Conservation (phyloP, 2,888 invertebrate species). For the Invenusta paracnida region DNA sequence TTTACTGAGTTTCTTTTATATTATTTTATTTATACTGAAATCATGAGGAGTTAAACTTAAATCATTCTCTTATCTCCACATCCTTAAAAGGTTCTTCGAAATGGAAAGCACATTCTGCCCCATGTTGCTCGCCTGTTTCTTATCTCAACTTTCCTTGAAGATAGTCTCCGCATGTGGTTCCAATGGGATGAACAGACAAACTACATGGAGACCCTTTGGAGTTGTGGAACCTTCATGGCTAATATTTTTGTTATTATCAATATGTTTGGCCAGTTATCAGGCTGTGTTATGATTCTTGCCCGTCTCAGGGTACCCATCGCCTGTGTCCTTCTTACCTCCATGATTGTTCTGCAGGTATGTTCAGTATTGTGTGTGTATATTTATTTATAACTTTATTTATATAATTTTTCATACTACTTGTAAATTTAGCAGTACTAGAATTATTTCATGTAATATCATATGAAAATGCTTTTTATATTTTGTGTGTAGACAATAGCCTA, state of each 20-base stretch:
- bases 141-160: constrained; percentile 96
- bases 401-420: too few relatives aligned
- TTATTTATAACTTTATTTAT: too few relatives aligned
- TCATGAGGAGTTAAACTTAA: too few relatives aligned
- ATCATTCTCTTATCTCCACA: constrained; percentile 50
- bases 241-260: constrained; percentile 90
- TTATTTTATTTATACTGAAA: too few relatives aligned
- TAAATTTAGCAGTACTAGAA: too few relatives aligned
- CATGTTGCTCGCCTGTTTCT: constrained; percentile 90
- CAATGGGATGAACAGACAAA: constrained; percentile 95
- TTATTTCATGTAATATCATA: background rate
- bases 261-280: constrained; percentile 88
- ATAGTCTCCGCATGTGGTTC: constrained; percentile 97
- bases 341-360: constrained; percentile 84
- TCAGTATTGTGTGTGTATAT: too few relatives aligned
- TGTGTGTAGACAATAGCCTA: too few relatives aligned
- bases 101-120: constrained; percentile 81
- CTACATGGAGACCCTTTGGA: constrained; percentile 95
- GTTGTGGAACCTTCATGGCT: constrained; percentile 82
- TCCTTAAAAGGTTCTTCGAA: constrained; percentile 89
- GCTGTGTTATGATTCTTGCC: constrained; percentile 89
- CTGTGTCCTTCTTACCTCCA: constrained; percentile 79
- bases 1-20: too few relatives aligned
- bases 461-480: background rate
- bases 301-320: constrained; percentile 76